Conservation (phyloP, 2,797 vertebrate genomes). For the Gila robusta region DNA sequence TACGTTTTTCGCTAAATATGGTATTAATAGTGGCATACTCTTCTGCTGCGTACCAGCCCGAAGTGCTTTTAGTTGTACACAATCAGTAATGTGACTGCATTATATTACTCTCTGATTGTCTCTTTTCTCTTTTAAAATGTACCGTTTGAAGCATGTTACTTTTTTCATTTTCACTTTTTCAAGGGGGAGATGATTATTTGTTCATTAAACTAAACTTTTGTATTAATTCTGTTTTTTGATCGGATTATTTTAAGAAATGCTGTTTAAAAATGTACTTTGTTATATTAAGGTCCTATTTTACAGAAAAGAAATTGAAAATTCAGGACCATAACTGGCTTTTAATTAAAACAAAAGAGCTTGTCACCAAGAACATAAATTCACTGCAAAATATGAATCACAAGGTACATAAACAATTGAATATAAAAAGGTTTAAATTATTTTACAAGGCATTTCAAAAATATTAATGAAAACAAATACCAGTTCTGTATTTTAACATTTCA, state of each 20-base stretch:
- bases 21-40: constrained; percentile 13
- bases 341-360: constrained; percentile 49
- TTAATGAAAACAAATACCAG: neutral
- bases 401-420: constrained; percentile 15
- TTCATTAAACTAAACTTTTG: constrained; percentile 57
- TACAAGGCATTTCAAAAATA: constrained; percentile 13
- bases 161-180: constrained; percentile 39
- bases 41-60: constrained; percentile 22
- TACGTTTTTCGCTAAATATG: neutral
- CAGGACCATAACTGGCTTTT: constrained; percentile 37
- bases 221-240: constrained; percentile 31
- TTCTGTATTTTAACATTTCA: neutral
- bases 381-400: constrained; percentile 38
- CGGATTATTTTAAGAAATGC: neutral
- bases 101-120: constrained; percentile 38
- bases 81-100: constrained; percentile 25
- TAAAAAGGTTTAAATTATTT: constrained; percentile 21
- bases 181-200: constrained; percentile 34
- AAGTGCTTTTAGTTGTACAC: constrained; percentile 7
- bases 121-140: constrained; percentile 48
- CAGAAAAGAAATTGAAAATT: neutral
- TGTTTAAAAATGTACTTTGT: neutral
- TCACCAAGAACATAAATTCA: constrained; percentile 29
- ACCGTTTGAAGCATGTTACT: constrained; percentile 43
- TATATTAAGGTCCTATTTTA: neutral